phyloP scores from a whole-genome alignment of 2,113 vertebrate genomes.

The Toxostoma redivivum region DNA sequence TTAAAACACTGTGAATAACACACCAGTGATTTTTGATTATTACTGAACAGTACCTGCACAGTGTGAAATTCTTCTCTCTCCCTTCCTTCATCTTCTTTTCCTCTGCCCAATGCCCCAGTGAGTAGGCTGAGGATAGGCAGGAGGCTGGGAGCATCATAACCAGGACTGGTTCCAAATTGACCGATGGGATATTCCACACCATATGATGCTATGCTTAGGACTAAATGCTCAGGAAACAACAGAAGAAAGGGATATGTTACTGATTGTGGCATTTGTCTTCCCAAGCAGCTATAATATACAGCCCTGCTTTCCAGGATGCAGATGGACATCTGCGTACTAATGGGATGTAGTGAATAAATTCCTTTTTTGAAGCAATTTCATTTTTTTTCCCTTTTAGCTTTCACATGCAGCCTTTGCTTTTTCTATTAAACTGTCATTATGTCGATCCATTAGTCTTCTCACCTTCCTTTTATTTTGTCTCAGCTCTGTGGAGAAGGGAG shows the following conservation, averaged over 20 bases:
- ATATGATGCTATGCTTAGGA: not conserved
- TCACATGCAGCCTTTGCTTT: not conserved
- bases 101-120: fast-evolving
- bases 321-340: not conserved
- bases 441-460: not conserved
- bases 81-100: not conserved
- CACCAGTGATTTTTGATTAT: not conserved
- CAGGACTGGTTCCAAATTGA: not conserved
- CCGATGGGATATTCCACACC: not conserved
- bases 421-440: not conserved
- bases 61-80: not conserved
- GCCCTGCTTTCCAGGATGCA: not conserved
- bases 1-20: not conserved
- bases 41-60: not conserved
- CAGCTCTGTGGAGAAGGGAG: not conserved
- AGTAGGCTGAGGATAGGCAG: not conserved
- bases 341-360: not conserved
- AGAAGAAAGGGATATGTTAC: not conserved
- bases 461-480: not conserved
- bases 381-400: not conserved
- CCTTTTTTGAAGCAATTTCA: not conserved
- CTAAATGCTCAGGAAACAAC: not conserved
- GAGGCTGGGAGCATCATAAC: not conserved
- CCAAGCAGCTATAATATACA: not conserved
- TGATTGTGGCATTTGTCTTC: not conserved